These are phyloP conservation scores for Neosilurus mollespiculum DNA, from an alignment of 2,797 vertebrate species.

Conservation along the genomic window DNA sequence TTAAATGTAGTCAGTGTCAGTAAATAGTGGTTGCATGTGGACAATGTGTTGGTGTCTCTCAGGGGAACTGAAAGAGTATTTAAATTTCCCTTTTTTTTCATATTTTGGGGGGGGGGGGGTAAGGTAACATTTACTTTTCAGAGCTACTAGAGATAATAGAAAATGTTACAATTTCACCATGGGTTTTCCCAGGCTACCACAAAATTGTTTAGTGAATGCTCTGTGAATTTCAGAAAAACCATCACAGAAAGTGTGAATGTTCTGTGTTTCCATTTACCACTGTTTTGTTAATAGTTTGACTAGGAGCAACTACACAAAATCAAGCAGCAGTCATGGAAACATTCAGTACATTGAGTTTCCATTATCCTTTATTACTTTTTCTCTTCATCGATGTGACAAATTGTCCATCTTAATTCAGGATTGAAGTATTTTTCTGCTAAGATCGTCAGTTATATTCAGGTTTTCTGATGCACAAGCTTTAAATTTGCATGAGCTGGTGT, in stretches of 20 bases:
- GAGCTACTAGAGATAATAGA: neutral
- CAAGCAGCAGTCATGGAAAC: slow-evolving; percentile 21
- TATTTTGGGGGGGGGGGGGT: too few species aligned
- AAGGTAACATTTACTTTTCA: neutral
- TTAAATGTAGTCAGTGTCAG: neutral
- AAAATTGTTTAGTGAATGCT: slow-evolving; percentile 1
- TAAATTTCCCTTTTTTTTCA: too few species aligned
- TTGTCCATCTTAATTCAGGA: slow-evolving; percentile 9
- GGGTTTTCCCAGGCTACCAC: slow-evolving; percentile 1
- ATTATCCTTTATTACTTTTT: neutral
- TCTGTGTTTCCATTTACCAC: slow-evolving; percentile 28
- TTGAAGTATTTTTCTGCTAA: neutral
- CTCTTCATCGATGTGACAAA: neutral
- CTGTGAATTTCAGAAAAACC: neutral
- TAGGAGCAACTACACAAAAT: neutral
- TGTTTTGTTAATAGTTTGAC: neutral
- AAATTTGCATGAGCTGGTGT: neutral
- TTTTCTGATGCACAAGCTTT: neutral
- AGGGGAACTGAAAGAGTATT: slow-evolving; percentile 1
- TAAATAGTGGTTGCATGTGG: neutral
- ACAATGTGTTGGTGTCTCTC: neutral
- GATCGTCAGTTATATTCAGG: neutral
- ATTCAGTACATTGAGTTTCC: slow-evolving; percentile 16
- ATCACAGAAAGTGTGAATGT: slow-evolving; percentile 26
- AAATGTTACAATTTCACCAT: neutral